Base-by-base conservation (phyloP, 92 coral and sea anemone genomes). In the Umimayanthus chanpuru region DNA sequence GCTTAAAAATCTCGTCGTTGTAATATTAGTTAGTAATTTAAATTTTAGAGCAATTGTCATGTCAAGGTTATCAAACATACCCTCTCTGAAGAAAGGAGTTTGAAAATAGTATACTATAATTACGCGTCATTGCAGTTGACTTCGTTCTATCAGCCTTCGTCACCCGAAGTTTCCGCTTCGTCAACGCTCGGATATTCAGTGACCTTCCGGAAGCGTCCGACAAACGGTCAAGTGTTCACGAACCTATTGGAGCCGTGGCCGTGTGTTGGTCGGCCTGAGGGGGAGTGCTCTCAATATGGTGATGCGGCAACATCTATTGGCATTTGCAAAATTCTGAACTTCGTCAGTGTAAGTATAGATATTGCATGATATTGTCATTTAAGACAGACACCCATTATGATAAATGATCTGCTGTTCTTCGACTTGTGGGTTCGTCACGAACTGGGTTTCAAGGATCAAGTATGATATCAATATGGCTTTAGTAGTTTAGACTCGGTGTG, bases 151-250 rank as follows among this genome's bases (percentile, higher is more conserved):
- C 50, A 15, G 11, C 47, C 6, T 83, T 68, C 87, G 87, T 83
- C 87, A 83, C 70, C 87, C 18, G 43, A 44, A 53, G 29, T 80
- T 83, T 83, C 87, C 87, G 87, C 87, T 70, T 53, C 77, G 86
- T 82, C 86, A 82, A 16, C 77, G 77, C 70, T 65, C 76, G 86
- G 70, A 49, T 53, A 55, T 80, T 80, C 25, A 40, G 77, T 83
- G 87, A 68, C 87, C 47, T 83, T 70, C 87, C 87, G 87, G 87
- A 83, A 83, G 55, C 47, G 15, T 11, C 61, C 78, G 78, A 70
- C 44, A 70, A 82, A 49, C 43, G 58, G 70, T 83, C 77, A 83
- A 68, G 81, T 78, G 61, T 23, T 50, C 64, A 28, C 81, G 64
- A 26, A 78, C 61, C 81, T 78, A 83, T 83, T 72, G 87, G 87